These are phyloP conservation scores for Drosophila meridiana DNA, from an alignment of 2,888 invertebrate genomes.

Conservation along the genomic window DNA sequence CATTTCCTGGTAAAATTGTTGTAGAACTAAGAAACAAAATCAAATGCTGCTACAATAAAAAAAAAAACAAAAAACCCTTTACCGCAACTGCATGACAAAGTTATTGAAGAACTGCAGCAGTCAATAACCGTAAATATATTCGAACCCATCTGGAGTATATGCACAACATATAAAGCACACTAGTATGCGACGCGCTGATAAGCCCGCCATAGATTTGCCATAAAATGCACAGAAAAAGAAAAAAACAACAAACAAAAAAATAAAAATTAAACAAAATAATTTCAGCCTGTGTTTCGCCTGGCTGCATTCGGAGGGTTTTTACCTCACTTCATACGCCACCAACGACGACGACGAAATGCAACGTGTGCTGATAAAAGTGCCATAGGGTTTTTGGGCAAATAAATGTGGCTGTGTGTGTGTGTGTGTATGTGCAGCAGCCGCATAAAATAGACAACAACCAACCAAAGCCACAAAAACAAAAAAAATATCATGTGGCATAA, in stretches of 20 bases:
- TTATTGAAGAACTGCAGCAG: constrained; percentile 17
- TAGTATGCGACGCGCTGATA: constrained; percentile 40
- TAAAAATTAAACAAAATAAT: constrained; percentile 41
- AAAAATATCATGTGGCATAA: constrained; percentile 33
- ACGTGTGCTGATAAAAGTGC: constrained; percentile 54
- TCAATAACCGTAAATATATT: constrained; percentile 26
- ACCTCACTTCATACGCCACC: not conserved
- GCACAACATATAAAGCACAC: constrained; percentile 13
- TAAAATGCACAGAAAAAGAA: constrained; percentile 51
- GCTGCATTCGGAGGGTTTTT: constrained; percentile 29
- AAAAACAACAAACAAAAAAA: constrained; percentile 5
- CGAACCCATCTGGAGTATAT: not conserved
- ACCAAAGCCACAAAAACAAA: constrained; percentile 28
- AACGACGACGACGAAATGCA: constrained; percentile 9
- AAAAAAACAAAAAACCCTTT: not conserved
- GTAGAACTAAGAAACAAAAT: not conserved
- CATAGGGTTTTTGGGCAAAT: constrained; percentile 71
- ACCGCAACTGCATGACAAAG: constrained; percentile 13
- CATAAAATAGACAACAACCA: constrained; percentile 47
- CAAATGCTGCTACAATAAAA: not conserved
- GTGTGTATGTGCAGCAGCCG: constrained; percentile 51
- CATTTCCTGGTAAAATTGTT: not conserved
- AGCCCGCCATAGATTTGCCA: constrained; percentile 59
- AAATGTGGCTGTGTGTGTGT: constrained; percentile 48
- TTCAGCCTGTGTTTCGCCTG: constrained; percentile 49